phyloP scores from a whole-genome alignment of 2,888 invertebrate genomes.

The Amphipyra berbera region DNA sequence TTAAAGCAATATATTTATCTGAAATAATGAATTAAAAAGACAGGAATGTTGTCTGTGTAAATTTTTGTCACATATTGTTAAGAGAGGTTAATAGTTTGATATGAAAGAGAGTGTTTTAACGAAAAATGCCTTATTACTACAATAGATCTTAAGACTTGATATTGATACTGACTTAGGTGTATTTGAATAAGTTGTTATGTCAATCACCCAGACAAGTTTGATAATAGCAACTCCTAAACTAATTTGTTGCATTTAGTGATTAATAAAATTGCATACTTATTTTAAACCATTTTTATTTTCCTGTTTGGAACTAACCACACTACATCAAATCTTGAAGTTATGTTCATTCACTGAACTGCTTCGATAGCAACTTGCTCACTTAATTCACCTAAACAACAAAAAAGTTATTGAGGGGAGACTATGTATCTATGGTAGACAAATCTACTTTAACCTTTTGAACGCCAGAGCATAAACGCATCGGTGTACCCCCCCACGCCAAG shows the following conservation, averaged over 20 bases:
- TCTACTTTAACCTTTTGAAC: background rate
- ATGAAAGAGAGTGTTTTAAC: slow-evolving; percentile 88
- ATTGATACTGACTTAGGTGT: slow-evolving; percentile 88
- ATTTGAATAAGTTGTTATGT: slow-evolving; percentile 81
- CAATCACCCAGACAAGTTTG: slow-evolving; percentile 78
- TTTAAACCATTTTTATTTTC: slow-evolving; percentile 72
- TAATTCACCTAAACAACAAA: slow-evolving; percentile 62
- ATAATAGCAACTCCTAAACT: slow-evolving; percentile 84
- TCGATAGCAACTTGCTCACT: slow-evolving; percentile 56
- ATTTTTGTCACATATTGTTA: slow-evolving; percentile 82
- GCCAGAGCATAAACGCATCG: no score
- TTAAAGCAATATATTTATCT: slow-evolving; percentile 84
- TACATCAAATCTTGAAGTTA: slow-evolving; percentile 4
- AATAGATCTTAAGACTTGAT: slow-evolving; percentile 88
- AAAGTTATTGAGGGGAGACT: background rate
- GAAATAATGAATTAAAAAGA: slow-evolving; percentile 74
- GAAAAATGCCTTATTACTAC: slow-evolving; percentile 89
- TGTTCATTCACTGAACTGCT: slow-evolving; percentile 33
- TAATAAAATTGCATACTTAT: slow-evolving; percentile 90
- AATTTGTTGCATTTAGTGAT: slow-evolving; percentile 90
- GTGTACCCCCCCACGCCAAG: no score
- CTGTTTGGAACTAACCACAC: slow-evolving; percentile 2
- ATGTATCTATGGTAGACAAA: no score
- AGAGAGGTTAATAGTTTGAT: slow-evolving; percentile 89
- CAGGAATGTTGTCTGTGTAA: slow-evolving; percentile 77